Conservation (phyloP, 2,113 vertebrate species). For the Casuarius casuarius region DNA sequence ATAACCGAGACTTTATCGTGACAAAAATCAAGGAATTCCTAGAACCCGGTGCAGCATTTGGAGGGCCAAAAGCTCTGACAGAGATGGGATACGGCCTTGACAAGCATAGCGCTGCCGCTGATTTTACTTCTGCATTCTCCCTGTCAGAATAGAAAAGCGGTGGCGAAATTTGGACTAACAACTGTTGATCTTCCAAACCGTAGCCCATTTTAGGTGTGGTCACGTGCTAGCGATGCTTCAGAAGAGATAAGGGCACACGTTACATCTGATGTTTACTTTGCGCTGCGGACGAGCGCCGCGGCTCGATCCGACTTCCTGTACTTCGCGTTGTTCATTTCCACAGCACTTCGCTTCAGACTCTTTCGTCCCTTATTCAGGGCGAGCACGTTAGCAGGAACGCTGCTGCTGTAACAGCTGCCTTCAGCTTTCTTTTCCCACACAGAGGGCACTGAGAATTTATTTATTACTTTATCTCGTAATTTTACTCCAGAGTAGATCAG, state of each 20-base stretch:
- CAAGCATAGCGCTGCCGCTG: not conserved
- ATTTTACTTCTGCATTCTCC: not conserved
- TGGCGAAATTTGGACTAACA: not conserved
- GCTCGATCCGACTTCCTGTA: not conserved
- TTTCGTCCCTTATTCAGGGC: not conserved
- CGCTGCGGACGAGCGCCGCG: accelerated
- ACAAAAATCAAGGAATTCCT: not conserved
- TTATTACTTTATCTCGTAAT: not conserved
- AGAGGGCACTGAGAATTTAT: accelerated
- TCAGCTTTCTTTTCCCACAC: not conserved
- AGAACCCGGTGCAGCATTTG: not conserved
- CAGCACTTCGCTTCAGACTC: not conserved
- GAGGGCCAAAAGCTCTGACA: not conserved
- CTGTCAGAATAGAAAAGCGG: not conserved
- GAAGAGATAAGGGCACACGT: not conserved
- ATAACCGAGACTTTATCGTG: not conserved
- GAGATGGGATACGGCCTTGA: accelerated
- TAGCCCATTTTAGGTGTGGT: accelerated
- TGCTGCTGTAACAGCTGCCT: not conserved
- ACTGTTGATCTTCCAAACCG: accelerated
- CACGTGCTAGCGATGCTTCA: not conserved
- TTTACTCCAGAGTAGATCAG: not conserved
- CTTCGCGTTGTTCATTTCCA: not conserved
- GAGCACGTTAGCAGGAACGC: accelerated
- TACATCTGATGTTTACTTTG: not conserved